Evolutionary conservation across 2,113 vertebrate species (phyloP).

Genomic region (Condylura cristata): DNA sequence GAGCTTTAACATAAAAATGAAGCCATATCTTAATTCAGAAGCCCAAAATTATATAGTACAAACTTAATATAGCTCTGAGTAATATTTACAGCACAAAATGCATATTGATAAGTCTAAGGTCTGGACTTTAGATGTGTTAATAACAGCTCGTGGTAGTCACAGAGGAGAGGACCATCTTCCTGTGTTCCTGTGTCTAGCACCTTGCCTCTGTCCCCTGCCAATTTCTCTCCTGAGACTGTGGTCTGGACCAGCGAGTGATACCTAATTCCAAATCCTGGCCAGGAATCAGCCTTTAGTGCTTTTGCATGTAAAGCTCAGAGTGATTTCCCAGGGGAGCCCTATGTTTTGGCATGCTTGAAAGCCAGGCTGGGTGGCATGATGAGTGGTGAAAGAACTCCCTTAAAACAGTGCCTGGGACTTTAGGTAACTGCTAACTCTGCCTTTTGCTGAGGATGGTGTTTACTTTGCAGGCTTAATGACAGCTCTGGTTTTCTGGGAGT

Average conservation of each 20-base stretch:
- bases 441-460: constrained; percentile 15
- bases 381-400: constrained; percentile 4
- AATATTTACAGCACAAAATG: neutral
- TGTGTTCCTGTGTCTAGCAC: neutral
- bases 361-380: neutral
- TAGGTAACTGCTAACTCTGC: neutral
- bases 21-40: neutral
- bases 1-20: neutral
- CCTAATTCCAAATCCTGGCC: neutral
- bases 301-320: neutral
- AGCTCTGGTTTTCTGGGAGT: constrained; percentile 40
- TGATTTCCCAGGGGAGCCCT: neutral
- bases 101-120: neutral
- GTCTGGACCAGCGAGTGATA: neutral
- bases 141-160: neutral
- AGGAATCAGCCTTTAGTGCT: neutral
- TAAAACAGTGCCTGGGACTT: neutral
- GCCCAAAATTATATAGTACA: neutral
- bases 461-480: constrained; percentile 41
- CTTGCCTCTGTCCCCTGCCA: neutral
- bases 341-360: neutral
- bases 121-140: neutral
- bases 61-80: neutral
- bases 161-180: neutral
- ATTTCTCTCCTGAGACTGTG: neutral